phyloP scores from a whole-genome alignment of 2,113 vertebrate species.

The Echinops telfairi region DNA sequence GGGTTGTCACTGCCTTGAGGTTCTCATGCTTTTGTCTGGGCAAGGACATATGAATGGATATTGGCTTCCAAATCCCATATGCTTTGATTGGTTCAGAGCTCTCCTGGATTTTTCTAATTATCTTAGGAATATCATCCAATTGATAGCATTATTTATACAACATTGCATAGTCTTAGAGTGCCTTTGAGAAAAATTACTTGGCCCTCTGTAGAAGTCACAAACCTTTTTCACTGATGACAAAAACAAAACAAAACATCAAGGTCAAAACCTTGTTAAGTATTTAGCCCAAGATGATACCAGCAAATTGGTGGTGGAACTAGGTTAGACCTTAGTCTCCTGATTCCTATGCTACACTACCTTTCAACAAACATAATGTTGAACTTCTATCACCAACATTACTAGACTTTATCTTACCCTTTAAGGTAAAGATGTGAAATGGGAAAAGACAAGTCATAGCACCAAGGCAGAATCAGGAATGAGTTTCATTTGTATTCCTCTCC shows the following conservation, averaged over 20 bases:
- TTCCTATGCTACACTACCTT: not conserved
- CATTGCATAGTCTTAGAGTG: conserved; percentile 36
- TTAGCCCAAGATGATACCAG: not conserved
- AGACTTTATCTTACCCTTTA: not conserved
- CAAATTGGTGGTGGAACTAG: conserved; percentile 37
- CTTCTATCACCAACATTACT: not conserved
- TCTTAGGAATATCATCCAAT: conserved; percentile 11
- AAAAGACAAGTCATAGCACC: not conserved
- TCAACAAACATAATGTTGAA: conserved; percentile 6
- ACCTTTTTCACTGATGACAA: conserved; percentile 31
- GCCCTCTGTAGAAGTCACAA: not conserved
- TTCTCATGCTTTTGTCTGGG: conserved; percentile 40
- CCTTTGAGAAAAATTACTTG: conserved; percentile 37
- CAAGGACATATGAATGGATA: conserved; percentile 29
- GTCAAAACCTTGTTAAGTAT: conserved; percentile 10
- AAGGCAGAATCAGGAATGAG: conserved; percentile 12
- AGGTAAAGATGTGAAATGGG: conserved; percentile 30
- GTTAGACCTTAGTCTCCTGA: not conserved
- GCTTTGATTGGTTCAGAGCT: conserved; percentile 42
- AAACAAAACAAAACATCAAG: conserved; percentile 27
- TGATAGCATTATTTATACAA: conserved; percentile 38
- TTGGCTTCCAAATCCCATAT: conserved; percentile 58
- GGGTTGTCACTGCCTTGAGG: conserved; percentile 7
- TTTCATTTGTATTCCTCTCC: conserved; percentile 40
- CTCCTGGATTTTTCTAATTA: conserved; percentile 45